phyloP scores from a whole-genome alignment of 2,888 invertebrate species.

The Chouioia cunea region DNA sequence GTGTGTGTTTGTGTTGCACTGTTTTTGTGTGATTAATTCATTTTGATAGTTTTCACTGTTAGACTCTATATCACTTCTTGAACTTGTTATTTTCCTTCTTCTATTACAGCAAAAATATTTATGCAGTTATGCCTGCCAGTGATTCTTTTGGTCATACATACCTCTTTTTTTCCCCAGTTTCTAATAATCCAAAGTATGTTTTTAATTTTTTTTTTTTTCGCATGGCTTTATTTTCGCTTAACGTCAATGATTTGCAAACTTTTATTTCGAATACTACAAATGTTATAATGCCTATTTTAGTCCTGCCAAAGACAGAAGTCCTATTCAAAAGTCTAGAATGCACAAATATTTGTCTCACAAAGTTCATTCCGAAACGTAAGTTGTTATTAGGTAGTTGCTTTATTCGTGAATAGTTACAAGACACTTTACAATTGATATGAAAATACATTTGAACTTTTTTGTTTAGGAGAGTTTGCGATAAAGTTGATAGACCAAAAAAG shows the following conservation, averaged over 20 bases:
- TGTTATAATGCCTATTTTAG: conserved; percentile 47
- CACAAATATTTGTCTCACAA: conserved; percentile 56
- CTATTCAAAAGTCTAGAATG: conserved; percentile 54
- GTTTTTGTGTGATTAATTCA: conserved; percentile 12
- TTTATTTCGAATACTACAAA: conserved; percentile 7
- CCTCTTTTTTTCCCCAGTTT: conserved; percentile 70
- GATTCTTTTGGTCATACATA: conserved; percentile 71
- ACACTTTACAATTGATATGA: conserved; percentile 11
- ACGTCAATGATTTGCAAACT: conserved; percentile 9
- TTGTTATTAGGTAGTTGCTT: conserved; percentile 22
- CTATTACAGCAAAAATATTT: conserved; percentile 74
- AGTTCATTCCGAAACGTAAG: conserved; percentile 57
- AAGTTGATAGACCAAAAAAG: conserved; percentile 62
- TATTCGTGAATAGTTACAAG: conserved; percentile 1
- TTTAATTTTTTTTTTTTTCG: conserved; percentile 10
- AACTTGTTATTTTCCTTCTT: conserved; percentile 34
- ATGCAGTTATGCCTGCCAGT: conserved; percentile 74
- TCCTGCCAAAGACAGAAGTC: conserved; percentile 56
- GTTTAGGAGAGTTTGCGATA: conserved; percentile 56
- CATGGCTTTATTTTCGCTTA: conserved; percentile 42
- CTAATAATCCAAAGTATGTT: conserved; percentile 73
- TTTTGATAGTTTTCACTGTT: neutral
- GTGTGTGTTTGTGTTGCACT: conserved; percentile 12
- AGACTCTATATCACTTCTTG: conserved; percentile 12
- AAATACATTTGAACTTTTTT: conserved; percentile 14